Conservation (phyloP, 1,140 invertebrate species). For the Psix sp. region DNA sequence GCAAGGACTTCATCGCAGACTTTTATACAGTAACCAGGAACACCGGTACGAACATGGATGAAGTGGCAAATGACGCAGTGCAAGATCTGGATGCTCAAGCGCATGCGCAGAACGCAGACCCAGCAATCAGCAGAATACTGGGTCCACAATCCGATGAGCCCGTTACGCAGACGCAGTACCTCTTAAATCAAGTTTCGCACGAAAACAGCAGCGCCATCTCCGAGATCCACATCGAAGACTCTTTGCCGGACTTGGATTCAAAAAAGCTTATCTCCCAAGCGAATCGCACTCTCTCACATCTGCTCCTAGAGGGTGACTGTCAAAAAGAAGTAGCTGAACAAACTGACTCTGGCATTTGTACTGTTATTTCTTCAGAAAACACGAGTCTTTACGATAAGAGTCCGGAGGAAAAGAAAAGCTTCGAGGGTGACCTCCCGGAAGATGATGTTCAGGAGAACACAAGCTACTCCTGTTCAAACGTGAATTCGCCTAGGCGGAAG, state of each 20-base stretch:
- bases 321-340: conserved; percentile 78
- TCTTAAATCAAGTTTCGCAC: conserved; percentile 71
- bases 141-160: conserved; percentile 35
- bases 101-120: neutral
- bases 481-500: conserved; percentile 67
- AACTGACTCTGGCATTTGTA: conserved; percentile 83
- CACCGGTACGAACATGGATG: conserved; percentile 72
- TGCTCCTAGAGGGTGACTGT: conserved; percentile 77
- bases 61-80: conserved; percentile 71
- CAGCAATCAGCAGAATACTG: conserved; percentile 1
- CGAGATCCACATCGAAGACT: conserved; percentile 71
- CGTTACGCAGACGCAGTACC: conserved; percentile 69
- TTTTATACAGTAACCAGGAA: conserved; percentile 76
- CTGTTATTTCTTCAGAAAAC: conserved; percentile 79
- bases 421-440: conserved; percentile 64
- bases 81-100: conserved; percentile 56
- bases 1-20: conserved; percentile 80
- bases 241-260: conserved; percentile 76
- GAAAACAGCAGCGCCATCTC: conserved; percentile 67
- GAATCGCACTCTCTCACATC: conserved; percentile 80
- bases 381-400: conserved; percentile 80
- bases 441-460: conserved; percentile 67
- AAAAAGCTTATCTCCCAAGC: conserved; percentile 81
- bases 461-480: conserved; percentile 71
- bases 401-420: conserved; percentile 73